Base-by-base conservation (phyloP, 2,888 invertebrate genomes). In the Hecatera dysodea region DNA sequence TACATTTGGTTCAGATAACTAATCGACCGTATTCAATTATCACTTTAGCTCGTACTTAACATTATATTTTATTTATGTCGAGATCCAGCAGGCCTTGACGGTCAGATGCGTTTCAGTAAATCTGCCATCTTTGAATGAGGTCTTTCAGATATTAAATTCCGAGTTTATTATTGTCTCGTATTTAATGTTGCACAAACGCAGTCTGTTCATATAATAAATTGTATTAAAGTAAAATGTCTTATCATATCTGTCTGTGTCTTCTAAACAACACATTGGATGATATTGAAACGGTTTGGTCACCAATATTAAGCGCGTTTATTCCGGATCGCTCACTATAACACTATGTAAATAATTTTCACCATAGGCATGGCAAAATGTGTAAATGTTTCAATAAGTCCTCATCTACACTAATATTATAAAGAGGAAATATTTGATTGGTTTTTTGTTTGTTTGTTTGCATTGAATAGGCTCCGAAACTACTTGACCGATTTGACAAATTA, bases 81-180 rank as follows among this genome's bases (percentile, higher is more conserved):
- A n/a, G 33, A 48, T 29, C 9, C 8, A 3, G 36, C 11, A 24
- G 27, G 24, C 48, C 36, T 56, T 36, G 24, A 19, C 2, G 24
- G 39, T 50, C 19, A 57, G 9, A 42, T n/a, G 22, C 12, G 36
- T 50, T 50, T 39, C 42, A 52, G 8, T 44, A n/a, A 44, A 24
- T 29, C 24, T 27, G 22, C 15, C 15, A 17, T 67, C 15, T 67
- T 22, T 57, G 29, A 62, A 59, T 62, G 22, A 53, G 5, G 22
- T 60, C 75, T 67, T 42, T 59, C 19, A 53, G 36, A 39, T 67
- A 60, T 63, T 50, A 75, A 53, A 60, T 63, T 67, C 9, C 36
- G 42, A 19, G 52, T 60, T 42, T 33, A 64, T 57, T 69, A 29
- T 53, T 53, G 29, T 59, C 15, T 64, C 39, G 17, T 22, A 42